A percentile compares a stretch with the other conserved stretches of the same genome.
Evolutionary conservation across 2,797 vertebrate genomes (phyloP).

Genomic region (Sebastes kiyomatsui): DNA sequence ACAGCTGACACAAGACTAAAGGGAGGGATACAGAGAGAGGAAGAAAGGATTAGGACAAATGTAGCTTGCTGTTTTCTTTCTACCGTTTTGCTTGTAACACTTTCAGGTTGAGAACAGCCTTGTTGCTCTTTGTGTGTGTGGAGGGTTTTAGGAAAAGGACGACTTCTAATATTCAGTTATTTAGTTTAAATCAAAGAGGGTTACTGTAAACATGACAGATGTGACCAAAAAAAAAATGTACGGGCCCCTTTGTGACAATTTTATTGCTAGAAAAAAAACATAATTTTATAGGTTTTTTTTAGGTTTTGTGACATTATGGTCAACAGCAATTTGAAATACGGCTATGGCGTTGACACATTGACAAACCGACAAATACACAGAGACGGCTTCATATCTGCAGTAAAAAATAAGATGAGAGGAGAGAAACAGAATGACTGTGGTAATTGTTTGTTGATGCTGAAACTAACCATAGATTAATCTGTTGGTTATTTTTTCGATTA

Average conservation of each 20-base stretch:
- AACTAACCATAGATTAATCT: background rate
- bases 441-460: background rate
- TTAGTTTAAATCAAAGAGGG: background rate
- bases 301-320: background rate
- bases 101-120: constrained; percentile 28
- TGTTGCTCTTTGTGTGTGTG: constrained; percentile 11
- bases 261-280: too few species aligned
- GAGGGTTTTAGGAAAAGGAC: background rate
- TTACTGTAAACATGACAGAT: background rate
- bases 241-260: background rate
- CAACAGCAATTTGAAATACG: background rate
- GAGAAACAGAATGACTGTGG: background rate
- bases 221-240: background rate
- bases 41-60: constrained; percentile 90
- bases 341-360: background rate
- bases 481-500: background rate
- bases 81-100: constrained; percentile 43
- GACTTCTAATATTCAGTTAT: background rate
- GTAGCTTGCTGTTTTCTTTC: constrained; percentile 70
- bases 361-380: background rate
- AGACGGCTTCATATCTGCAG: background rate
- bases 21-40: constrained; percentile 74
- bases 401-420: background rate
- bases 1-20: constrained; percentile 89
- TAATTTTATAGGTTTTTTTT: background rate